Evolutionary conservation across 2,113 vertebrate genomes (phyloP), one percentile per base, ranked within the genome.

Genomic region (Ondatra zibethicus): DNA sequence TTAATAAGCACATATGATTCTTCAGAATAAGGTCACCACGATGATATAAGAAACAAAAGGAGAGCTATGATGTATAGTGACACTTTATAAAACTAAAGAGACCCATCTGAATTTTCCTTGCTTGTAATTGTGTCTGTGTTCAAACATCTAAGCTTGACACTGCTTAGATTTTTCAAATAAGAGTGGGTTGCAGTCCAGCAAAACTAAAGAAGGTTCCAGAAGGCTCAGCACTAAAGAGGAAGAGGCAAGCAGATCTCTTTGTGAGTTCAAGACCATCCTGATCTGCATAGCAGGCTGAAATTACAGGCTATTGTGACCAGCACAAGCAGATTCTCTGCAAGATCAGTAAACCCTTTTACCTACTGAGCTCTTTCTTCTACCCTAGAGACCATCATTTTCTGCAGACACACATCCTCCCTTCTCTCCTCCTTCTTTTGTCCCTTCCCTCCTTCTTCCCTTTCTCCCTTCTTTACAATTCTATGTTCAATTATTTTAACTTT

Each of bases 1-100:
- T 97, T 97, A 73, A 96, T 95, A 95, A 96, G 66, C 33, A 82
- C 39, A 92, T 70, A 91, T 5, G 90, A 63, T 92, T 96, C 45
- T 39, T 72, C 70, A 90, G 31, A 78, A 86, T 91, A 89, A 95
- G 66, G 68, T 96, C 95, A 94, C 68, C 82, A 80, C 16, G 75
- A 75, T 89, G 89, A 95, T 75, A 72, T 36, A 90, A 96, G 85
- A 78, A 94, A 88, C 42, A 77, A 91, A 89, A 91, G 93, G 66
- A 96, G 42, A 75, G 16, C 52, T 92, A 65, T 12, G 80, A 39
- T 52, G 72, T 27, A 52, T 16, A 75, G 31, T 86, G 88, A 92
- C 47, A 88, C 85, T 97, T 92, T 50, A 8, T 80, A 50, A 50
- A 89, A 91, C 94, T 63, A 45, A 21, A 3, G 58, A 50, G 50